Evolutionary conservation across 92 coral and sea anemone genomes (phyloP), one percentile per base, ranked within the genome.

Genomic region (Epizoanthus illoricatus): DNA sequence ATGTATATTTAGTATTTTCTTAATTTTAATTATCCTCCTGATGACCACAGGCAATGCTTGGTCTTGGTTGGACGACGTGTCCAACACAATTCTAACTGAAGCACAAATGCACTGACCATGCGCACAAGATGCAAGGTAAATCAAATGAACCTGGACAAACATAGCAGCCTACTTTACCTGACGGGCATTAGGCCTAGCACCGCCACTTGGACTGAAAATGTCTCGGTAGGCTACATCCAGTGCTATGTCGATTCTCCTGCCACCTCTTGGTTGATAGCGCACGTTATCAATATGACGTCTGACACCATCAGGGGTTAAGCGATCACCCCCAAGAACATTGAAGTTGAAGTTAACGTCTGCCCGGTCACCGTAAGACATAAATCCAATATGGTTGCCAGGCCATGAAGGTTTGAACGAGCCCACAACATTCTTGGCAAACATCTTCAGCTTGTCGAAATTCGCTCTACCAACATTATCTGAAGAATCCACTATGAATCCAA

Each of bases 301-400:
- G 16, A 93, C 47, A 12, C 66, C 89, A 15, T 47, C 67, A 2
- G 84, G 80, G n/a, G 87, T 88, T 12, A 86, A 86, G 56, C 80
- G 81, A 79, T 82, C 87, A 8, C 91, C 92, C 40, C 75, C 24
- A 4, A 90, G 87, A 12, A 76, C 80, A 84, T 91, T 91, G 80
- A 93, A 93, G 72, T 79, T 83, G 69, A 90, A 89, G 28, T 89
- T 85, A 13, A 93, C 91, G 33, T 71, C 41, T 39, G 97, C 78
- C 7, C 18, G 36, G 12, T 90, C 72, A 21, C 94, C 86, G 71
- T 93, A 93, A 1, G 94, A 84, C 5, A 93, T 56, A 3, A 81
- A 79, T 20, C 90, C 97, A 23, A 93, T 81, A 66, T 81, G 97
- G 74, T 88, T 88, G 23, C 97, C 97, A 60, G 85, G 76, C n/a